A percentile compares a stretch with the other conserved stretches of the same genome.
Evolutionary conservation across 1,140 invertebrate genomes (phyloP).

Genomic region (Hydropsyche tenuis): DNA sequence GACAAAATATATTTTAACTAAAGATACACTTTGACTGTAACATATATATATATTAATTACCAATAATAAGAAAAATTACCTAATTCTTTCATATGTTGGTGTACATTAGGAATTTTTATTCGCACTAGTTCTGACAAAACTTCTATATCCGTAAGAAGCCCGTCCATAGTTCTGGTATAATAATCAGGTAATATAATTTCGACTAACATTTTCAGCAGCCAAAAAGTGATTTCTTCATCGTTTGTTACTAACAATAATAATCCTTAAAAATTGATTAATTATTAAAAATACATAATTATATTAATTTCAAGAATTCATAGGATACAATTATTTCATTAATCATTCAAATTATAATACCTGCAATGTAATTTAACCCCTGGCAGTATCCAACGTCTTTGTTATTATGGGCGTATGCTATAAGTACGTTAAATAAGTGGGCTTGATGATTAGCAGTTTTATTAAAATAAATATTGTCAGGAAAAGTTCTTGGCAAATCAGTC

Average conservation of each 20-base stretch:
- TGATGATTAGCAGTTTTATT: slow-evolving; percentile 75
- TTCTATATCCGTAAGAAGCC: slow-evolving; percentile 84
- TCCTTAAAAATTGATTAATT: slow-evolving; percentile 60
- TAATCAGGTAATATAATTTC: slow-evolving; percentile 87
- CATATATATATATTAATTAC: no score
- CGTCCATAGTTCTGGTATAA: slow-evolving; percentile 87
- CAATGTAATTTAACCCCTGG: slow-evolving; percentile 93
- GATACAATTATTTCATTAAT: no score
- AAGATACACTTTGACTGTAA: no score
- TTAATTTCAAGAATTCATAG: no score
- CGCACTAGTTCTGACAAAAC: slow-evolving; percentile 86
- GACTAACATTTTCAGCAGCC: slow-evolving; percentile 87
- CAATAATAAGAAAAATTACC: no score
- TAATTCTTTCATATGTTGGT: slow-evolving; percentile 77
- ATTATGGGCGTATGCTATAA: slow-evolving; percentile 88
- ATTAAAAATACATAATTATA: no score
- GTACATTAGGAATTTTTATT: slow-evolving; percentile 78
- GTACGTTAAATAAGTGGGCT: slow-evolving; percentile 80
- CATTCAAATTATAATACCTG: slow-evolving; percentile 58
- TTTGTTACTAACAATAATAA: slow-evolving; percentile 84
- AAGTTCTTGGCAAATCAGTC: slow-evolving; percentile 87
- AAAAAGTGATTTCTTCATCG: slow-evolving; percentile 89
- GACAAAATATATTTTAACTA: no score
- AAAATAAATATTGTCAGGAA: slow-evolving; percentile 94
- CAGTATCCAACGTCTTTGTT: slow-evolving; percentile 89